Conservation (phyloP, 2,797 vertebrate genomes). For the Oceanodroma leucorhoa region DNA sequence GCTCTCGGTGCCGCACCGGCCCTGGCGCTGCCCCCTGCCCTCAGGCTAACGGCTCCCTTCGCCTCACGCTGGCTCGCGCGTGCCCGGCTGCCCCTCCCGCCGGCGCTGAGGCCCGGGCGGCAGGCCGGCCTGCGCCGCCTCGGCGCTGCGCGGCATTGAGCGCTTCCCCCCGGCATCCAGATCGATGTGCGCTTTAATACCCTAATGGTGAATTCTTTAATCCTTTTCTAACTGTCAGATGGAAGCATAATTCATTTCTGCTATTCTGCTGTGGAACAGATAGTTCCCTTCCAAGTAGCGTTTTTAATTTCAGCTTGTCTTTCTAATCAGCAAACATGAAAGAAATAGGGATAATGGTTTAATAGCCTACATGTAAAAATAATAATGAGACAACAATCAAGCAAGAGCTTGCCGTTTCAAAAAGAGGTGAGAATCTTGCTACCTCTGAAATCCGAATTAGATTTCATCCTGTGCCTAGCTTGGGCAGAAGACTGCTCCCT, state of each 20-base stretch:
- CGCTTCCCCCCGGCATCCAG: background rate
- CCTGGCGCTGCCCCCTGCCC: background rate
- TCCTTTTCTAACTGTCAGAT: background rate
- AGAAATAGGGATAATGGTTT: background rate
- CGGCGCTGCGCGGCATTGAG: rapidly evolving
- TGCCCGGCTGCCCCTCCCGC: background rate
- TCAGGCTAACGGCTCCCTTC: no score
- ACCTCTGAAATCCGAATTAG: background rate
- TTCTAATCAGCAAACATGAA: background rate
- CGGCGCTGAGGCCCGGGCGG: background rate
- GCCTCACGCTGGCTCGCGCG: background rate
- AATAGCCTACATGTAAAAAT: background rate
- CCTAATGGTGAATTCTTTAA: background rate
- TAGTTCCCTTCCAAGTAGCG: background rate
- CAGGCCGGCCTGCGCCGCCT: background rate
- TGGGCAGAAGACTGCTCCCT: background rate
- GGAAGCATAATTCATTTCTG: background rate
- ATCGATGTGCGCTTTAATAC: rapidly evolving
- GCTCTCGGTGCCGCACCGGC: background rate
- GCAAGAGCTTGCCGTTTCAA: background rate
- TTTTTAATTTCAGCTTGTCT: background rate
- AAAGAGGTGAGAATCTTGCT: background rate
- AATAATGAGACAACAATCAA: background rate
- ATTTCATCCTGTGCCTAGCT: background rate
- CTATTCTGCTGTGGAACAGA: background rate